Base-by-base conservation (phyloP, 2,113 vertebrate species). In the Rhizomys pruinosus region DNA sequence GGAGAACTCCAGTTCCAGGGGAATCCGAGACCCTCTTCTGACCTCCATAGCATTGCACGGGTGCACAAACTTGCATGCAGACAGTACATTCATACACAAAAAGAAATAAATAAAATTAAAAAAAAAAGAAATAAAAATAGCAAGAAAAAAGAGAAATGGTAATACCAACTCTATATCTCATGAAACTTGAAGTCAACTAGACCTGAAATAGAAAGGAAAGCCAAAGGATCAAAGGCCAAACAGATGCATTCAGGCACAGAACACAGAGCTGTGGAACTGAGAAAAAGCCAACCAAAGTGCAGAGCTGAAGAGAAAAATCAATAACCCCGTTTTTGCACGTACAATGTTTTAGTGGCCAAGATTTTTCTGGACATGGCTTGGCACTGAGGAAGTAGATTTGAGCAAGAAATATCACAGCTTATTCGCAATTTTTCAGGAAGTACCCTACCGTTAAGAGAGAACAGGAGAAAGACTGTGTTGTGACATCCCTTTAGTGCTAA, bases 381-480 rank as follows among this genome's bases (percentile, higher is more conserved):
- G 90, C 78, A 73, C 92, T 88, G 95, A 95, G 88, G 77, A 85
- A 94, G 95, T 87, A 5, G 32, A 94, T 71, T 90, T 96, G n/a
- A 84, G 63, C 85, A 92, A 96, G 90, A 96, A 93, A 74, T 90
- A 84, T 84, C 77, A 32, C 47, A 55, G 52, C 93, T 66, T 86
- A 88, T 95, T 92, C 90, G 63, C 93, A 63, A 93, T 94, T 97
- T 96, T 82, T 88, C 88, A 96, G 95, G 94, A 97, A 94, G 89
- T 47, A 72, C 77, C 82, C 25, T 81, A 57, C 20, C 47, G n/a
- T 55, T 69, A 47, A 88, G 27, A 91, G 64, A 57, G 52, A 76
- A 37, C n/a, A n/a, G n/a, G 57, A 80, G 52, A 84, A 91, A 80
- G 77, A 42, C 64, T 20, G 4, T 11, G 8, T 64, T 89, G 72